Conservation (phyloP, 2,888 invertebrate species). For the Thalpophila matura region DNA sequence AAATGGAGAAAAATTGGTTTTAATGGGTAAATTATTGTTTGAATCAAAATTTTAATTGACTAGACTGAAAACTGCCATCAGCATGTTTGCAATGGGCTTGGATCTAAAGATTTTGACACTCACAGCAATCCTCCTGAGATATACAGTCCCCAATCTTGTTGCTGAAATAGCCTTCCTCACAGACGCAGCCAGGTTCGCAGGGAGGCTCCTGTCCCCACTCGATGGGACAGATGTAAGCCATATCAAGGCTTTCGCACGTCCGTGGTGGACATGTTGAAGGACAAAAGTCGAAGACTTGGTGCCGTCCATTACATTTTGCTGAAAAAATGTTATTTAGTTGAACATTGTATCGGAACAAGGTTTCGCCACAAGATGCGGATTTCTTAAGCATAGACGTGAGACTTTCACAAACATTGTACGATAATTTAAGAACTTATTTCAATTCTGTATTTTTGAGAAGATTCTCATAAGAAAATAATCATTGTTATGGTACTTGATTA, state of each 20-base stretch:
- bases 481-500: too few species aligned
- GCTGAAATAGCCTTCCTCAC: slow-evolving; percentile 35
- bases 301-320: slow-evolving; percentile 26
- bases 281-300: slow-evolving; percentile 59
- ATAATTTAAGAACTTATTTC: too few species aligned
- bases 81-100: neutral
- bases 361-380: too few species aligned
- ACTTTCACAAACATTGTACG: too few species aligned
- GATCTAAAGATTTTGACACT: slow-evolving; percentile 6
- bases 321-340: too few species aligned
- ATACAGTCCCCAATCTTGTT: slow-evolving; percentile 39
- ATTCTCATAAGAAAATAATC: too few species aligned
- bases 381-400: too few species aligned
- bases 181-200: slow-evolving; percentile 40
- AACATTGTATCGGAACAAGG: too few species aligned
- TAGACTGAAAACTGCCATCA: too few species aligned
- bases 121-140: slow-evolving; percentile 35
- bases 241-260: slow-evolving; percentile 60
- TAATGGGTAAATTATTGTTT: too few species aligned
- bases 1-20: too few species aligned
- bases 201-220: neutral
- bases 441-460: too few species aligned
- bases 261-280: slow-evolving; percentile 62
- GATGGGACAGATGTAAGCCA: slow-evolving; percentile 42
- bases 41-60: neutral